Conservation (phyloP, 2,113 vertebrate species). For the Athene cunicularia region DNA sequence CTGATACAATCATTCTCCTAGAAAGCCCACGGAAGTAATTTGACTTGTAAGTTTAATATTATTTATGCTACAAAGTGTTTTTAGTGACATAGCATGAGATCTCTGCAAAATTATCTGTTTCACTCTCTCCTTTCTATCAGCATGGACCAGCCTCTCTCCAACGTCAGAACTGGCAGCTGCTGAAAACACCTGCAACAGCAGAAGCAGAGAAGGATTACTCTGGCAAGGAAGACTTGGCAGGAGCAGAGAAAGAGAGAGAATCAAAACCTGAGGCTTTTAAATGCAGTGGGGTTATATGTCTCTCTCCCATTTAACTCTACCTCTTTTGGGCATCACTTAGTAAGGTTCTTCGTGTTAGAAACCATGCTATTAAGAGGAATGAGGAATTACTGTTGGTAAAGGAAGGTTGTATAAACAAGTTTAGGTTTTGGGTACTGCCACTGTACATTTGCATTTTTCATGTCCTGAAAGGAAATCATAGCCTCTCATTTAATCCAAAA, state of each 20-base stretch:
- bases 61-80: background rate
- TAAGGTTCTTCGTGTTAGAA: background rate
- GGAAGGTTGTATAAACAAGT: background rate
- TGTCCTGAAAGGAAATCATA: background rate
- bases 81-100: rapidly evolving
- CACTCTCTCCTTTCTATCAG: background rate
- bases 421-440: background rate
- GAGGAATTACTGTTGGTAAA: background rate
- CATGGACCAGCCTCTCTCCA: background rate
- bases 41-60: background rate
- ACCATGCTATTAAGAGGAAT: background rate
- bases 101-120: background rate
- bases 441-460: background rate
- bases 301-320: background rate
- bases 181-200: background rate
- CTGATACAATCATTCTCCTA: background rate
- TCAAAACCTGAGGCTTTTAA: background rate
- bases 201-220: background rate
- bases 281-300: background rate
- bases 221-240: background rate
- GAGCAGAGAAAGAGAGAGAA: background rate
- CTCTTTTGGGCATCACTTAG: background rate
- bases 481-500: background rate
- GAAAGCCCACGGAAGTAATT: background rate
- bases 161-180: background rate